Evolutionary conservation across 2,113 vertebrate genomes (phyloP).

Genomic region (Picathartes gymnocephalus): DNA sequence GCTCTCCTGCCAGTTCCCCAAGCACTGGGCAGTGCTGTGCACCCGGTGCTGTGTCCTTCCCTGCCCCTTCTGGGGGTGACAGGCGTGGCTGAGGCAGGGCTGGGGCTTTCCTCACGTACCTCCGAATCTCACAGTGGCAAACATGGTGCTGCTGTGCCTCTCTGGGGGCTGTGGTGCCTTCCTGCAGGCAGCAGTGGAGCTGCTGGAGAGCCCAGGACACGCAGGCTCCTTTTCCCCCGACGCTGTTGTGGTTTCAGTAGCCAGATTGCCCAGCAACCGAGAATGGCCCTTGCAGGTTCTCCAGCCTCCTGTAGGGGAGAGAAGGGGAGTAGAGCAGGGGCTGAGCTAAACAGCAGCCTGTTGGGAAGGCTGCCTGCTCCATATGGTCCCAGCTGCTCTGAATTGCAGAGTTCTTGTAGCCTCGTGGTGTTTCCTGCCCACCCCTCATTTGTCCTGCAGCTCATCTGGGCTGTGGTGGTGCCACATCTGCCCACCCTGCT

Average conservation of each 20-base stretch:
- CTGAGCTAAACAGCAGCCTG: not conserved
- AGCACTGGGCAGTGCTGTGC: not conserved
- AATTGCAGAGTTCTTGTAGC: not conserved
- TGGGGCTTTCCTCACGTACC: not conserved
- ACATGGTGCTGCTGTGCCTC: not conserved
- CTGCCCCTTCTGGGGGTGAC: not conserved
- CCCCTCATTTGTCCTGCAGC: not conserved
- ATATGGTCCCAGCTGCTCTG: not conserved
- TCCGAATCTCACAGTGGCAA: slow-evolving; percentile 29
- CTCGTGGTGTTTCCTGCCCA: not conserved
- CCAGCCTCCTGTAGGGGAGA: not conserved
- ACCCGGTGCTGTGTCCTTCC: not conserved
- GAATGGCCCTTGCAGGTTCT: not conserved
- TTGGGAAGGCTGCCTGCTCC: not conserved
- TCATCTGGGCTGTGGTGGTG: not conserved
- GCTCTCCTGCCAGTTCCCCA: not conserved
- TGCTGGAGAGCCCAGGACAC: not conserved
- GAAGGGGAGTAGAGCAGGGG: not conserved
- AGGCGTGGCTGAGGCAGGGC: not conserved
- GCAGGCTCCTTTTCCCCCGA: fast-evolving
- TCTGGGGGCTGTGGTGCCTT: not conserved
- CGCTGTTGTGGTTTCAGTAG: not conserved
- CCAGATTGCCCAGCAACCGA: not conserved
- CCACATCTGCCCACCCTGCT: not conserved
- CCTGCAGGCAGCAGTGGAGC: not conserved